Base-by-base conservation (phyloP, 2,797 vertebrate species). In the Anomalospiza imberbis region DNA sequence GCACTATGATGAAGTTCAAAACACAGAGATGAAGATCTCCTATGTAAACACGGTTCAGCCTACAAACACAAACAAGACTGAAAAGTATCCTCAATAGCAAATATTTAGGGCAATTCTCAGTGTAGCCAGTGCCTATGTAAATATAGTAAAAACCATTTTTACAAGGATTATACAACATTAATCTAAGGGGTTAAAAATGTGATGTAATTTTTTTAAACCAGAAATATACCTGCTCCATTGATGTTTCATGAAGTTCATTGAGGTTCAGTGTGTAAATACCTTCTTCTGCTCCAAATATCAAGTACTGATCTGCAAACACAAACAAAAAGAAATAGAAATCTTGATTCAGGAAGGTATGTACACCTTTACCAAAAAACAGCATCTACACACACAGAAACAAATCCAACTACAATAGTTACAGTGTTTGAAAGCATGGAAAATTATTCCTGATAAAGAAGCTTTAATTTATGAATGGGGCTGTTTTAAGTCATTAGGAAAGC, bases 261-360 rank as follows among this genome's bases (percentile, higher is more conserved):
- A 99, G 98, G 96, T 99, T 99, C 95, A 99, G 97, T 5, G 99
- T 99, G 97, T 99, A 99, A 97, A 99, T 99, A 38, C 99, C 99
- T 97, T 99, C 99, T 95, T 99, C 99, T 6, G 99, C 99, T 93
- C 99, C 99, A 95, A 99, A 99, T 98, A 99, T 99, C 94, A 99
- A 98, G 97, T 99, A 99, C 66, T 99, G 99, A 97, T 99, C 99
- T 99, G 96, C 94, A 98, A 98, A 85, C n/a, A 81, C 21, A 93
- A 70, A 29, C 5, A 80, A 31, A 83, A 71, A 60, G 28, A 62
- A 45, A 54, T 17, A 66, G 79, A 67, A 72, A 86, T 67, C 26
- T 25, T 40, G n/a, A 73, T 36, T 71, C 44, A 75, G 34, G 20
- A 70, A 58, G 34, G n/a, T 72, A 7, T 50, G 40, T 22, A 88